These are phyloP conservation scores for Venusia cambrica DNA, from an alignment of 2,888 invertebrate species.

Conservation along the genomic window DNA sequence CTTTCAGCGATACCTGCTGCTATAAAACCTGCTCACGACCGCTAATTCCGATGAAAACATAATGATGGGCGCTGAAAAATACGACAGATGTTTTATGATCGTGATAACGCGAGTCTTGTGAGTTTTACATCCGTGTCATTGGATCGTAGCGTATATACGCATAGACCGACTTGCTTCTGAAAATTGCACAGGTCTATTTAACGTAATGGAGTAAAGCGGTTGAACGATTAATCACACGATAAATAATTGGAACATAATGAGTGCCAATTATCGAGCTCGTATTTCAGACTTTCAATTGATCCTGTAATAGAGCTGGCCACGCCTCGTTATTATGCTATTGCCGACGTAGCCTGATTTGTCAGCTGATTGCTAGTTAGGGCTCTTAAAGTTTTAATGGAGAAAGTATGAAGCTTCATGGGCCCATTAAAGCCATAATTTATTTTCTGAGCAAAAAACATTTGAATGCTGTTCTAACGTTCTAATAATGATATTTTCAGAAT, in stretches of 20 bases:
- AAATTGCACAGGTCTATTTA: constrained; percentile 12
- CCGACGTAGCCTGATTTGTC: too few relatives aligned
- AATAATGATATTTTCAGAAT: too few relatives aligned
- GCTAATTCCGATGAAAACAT: constrained; percentile 15
- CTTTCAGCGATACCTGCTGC: constrained; percentile 19
- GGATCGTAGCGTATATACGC: neutral
- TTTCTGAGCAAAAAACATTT: too few relatives aligned
- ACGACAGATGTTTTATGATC: constrained; percentile 14
- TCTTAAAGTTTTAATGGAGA: too few relatives aligned
- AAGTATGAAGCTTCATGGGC: too few relatives aligned
- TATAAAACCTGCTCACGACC: constrained; percentile 17
- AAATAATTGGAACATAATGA: constrained; percentile 51
- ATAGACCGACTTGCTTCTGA: constrained; percentile 1
- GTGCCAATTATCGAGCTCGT: constrained; percentile 43
- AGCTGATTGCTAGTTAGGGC: too few relatives aligned
- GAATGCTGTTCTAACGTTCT: too few relatives aligned
- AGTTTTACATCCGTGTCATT: constrained; percentile 1
- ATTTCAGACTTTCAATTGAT: constrained; percentile 44
- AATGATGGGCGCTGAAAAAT: constrained; percentile 13
- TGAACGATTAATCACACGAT: constrained; percentile 40
- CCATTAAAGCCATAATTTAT: too few relatives aligned
- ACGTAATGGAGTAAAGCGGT: constrained; percentile 18
- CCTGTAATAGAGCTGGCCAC: constrained; percentile 26
- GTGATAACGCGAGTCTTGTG: constrained; percentile 6
- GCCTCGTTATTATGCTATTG: constrained; percentile 9